These are phyloP conservation scores for Cisticola juncidis DNA, from an alignment of 2,113 vertebrate genomes.

Conservation along the genomic window DNA sequence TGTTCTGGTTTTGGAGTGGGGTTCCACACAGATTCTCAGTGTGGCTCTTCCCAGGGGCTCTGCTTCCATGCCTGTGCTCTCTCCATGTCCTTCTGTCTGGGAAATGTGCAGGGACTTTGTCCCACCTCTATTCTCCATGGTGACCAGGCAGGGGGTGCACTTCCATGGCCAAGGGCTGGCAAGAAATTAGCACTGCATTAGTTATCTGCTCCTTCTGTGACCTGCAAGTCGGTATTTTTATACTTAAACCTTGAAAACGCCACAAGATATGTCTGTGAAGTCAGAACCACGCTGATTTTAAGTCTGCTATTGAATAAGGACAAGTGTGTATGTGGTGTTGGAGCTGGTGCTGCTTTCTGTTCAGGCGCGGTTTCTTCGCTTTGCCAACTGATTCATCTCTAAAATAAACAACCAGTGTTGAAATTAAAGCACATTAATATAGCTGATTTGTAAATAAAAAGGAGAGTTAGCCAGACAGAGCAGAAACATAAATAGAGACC, in stretches of 20 bases:
- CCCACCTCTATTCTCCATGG: accelerated
- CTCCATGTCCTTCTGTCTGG: not conserved
- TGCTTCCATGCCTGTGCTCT: not conserved
- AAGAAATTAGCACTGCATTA: not conserved
- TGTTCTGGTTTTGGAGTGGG: not conserved
- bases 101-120: accelerated
- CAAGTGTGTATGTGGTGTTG: not conserved
- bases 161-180: not conserved
- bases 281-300: not conserved
- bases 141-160: not conserved
- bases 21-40: not conserved
- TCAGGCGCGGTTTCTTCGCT: not conserved
- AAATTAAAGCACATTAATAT: conserved; percentile 31
- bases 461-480: conserved; percentile 30
- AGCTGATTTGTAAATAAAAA: conserved; percentile 50
- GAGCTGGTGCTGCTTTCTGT: not conserved
- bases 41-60: not conserved
- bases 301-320: not conserved
- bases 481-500: conserved; percentile 43
- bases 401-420: conserved; percentile 21
- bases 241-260: not conserved
- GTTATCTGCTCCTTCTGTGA: not conserved
- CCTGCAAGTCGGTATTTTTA: not conserved
- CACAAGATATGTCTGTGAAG: not conserved
- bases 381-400: conserved; percentile 17